Evolutionary conservation across 1,140 invertebrate species (phyloP).

Genomic region (Antheraea mylitta): DNA sequence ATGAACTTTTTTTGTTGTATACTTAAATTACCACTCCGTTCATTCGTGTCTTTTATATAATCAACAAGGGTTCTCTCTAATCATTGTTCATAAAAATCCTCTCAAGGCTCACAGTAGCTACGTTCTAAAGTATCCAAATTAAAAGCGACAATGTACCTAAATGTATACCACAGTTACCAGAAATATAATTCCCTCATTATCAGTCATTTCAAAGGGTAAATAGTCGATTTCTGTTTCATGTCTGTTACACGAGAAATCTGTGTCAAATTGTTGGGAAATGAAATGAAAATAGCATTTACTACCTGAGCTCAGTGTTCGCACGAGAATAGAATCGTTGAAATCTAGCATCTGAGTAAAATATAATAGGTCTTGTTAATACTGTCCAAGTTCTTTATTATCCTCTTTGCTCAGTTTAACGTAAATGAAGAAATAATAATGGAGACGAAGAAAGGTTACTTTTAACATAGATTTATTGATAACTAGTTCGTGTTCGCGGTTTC

Average conservation of each 20-base stretch:
- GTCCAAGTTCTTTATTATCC: not conserved
- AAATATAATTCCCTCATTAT: not conserved
- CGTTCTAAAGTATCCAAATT: no score
- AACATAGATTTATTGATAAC: no score
- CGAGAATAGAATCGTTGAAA: constrained; percentile 25
- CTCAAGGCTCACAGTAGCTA: no score
- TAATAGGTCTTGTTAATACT: not conserved
- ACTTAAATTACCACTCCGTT: no score
- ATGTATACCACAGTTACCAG: not conserved
- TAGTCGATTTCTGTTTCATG: not conserved
- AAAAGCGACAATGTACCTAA: no score
- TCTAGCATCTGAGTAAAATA: not conserved
- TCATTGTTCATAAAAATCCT: no score
- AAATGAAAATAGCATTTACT: constrained; percentile 39
- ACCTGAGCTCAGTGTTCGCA: constrained; percentile 21
- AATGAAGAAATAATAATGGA: not conserved
- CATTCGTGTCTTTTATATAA: no score
- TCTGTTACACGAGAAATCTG: constrained; percentile 22
- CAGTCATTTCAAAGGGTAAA: not conserved
- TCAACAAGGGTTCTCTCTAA: no score
- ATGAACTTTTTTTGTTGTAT: no score
- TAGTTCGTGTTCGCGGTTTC: no score
- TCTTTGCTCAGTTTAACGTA: not conserved
- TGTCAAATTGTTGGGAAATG: constrained; percentile 39
- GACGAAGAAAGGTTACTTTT: no score